Evolutionary conservation across 2,113 vertebrate species (phyloP).

Genomic region (Aramus guarauna): DNA sequence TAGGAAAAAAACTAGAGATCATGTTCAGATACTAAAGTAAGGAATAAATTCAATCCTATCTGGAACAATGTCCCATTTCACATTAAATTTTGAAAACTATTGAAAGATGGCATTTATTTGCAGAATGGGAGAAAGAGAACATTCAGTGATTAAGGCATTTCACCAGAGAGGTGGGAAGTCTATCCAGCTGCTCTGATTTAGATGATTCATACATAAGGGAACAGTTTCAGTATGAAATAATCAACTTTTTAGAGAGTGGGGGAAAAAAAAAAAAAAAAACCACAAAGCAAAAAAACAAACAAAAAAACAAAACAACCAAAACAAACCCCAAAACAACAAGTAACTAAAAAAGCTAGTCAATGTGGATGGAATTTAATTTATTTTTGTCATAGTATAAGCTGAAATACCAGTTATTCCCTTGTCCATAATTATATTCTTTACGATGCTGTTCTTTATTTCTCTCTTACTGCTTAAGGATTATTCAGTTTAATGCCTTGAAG

Average conservation of each 20-base stretch:
- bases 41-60: neutral
- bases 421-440: neutral
- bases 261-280: too few species aligned
- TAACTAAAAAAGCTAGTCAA: neutral
- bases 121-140: neutral
- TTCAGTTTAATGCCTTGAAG: neutral
- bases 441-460: neutral
- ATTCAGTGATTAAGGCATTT: neutral
- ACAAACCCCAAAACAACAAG: too few species aligned
- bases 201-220: neutral
- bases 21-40: neutral
- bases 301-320: too few species aligned
- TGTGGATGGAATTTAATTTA: neutral
- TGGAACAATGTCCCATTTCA: neutral
- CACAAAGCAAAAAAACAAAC: too few species aligned
- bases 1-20: neutral
- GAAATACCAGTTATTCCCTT: neutral
- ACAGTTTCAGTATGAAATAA: neutral
- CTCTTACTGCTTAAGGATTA: neutral
- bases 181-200: constrained; percentile 1
- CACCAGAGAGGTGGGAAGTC: neutral
- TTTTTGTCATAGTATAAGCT: neutral
- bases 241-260: neutral
- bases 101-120: neutral
- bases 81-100: neutral